These are phyloP conservation scores for Steinernema hermaphroditum DNA, from an alignment of 2,888 invertebrate genomes.

Conservation along the genomic window DNA sequence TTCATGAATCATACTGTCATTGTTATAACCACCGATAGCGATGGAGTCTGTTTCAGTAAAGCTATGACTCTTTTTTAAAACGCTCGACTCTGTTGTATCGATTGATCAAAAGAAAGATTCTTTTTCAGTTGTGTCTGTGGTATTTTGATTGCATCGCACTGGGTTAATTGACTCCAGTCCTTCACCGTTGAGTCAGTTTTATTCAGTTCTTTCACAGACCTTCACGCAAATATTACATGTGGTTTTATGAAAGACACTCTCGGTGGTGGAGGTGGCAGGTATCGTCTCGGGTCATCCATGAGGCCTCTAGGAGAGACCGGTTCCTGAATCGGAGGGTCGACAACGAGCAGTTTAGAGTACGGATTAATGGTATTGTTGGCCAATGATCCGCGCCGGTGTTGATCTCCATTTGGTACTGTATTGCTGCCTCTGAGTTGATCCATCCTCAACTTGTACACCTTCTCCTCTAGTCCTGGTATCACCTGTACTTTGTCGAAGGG, in stretches of 20 bases:
- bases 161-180: slow-evolving; percentile 10
- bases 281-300: not conserved
- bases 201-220: not conserved
- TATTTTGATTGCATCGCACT: not conserved
- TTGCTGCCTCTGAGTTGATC: slow-evolving; percentile 12
- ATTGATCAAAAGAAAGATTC: too few relatives aligned
- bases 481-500: slow-evolving; percentile 35
- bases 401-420: not conserved
- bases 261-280: slow-evolving; percentile 2
- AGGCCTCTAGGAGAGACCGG: slow-evolving; percentile 14
- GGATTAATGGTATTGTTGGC: slow-evolving; percentile 11
- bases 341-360: not conserved
- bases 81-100: not conserved
- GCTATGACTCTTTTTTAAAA: not conserved
- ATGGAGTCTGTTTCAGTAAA: not conserved
- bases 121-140: too few relatives aligned
- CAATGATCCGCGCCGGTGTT: not conserved
- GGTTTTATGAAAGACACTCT: not conserved
- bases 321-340: not conserved
- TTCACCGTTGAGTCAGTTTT: not conserved
- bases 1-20: not conserved
- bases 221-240: slow-evolving; percentile 9
- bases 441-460: slow-evolving; percentile 2
- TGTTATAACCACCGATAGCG: not conserved
- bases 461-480: slow-evolving; percentile 37